Base-by-base conservation (phyloP, 2,888 invertebrate species). In the Apoda limacodes region DNA sequence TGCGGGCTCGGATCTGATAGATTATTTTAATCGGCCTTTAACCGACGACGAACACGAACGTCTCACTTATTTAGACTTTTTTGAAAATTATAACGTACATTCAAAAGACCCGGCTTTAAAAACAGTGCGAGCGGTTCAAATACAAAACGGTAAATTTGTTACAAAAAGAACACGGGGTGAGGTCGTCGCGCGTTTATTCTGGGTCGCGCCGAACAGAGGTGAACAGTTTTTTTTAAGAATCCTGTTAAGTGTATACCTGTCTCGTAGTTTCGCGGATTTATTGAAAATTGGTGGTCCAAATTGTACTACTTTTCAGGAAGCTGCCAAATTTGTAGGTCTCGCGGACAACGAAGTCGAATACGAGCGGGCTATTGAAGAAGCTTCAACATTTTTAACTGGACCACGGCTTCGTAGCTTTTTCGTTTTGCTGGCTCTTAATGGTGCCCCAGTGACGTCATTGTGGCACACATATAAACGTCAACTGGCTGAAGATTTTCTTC, bases 221-320 rank as follows among this genome's bases (percentile, higher is more conserved):
- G 34, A 37, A 29, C 34, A 34, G 14, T 37, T 37, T 32, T 34
- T 31, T 22, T 20, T 37, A 9, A 26, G 38, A 10, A n/a, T 38
- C 19, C 26, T 30, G 2, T 26, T 38, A 23, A 10, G 17, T n/a
- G 15, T 24, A n/a, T 23, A 17, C 21, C 29, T 32, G 19, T 35
- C 34, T 23, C 28, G 34, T 13, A 26, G 32, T 29, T 38, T 32
- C 13, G 22, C 28, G 7, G 35, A 39, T 28, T 27, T 42, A 9
- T 22, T 26, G 9, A 28, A 22, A 17, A 29, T 39, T 5, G 42
- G 37, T 23, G 39, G 39, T 29, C 34, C 29, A 6, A 22, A 34
- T 21, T 41, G 39, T 25, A 30, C 15, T 15, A 41, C 41, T 15
- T 39, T 41, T 13, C 39, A 41, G 27, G 41, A 41, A 11, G 41